These are phyloP conservation scores for Smutsia gigantea DNA, from an alignment of 2,797 vertebrate species.

Conservation along the genomic window DNA sequence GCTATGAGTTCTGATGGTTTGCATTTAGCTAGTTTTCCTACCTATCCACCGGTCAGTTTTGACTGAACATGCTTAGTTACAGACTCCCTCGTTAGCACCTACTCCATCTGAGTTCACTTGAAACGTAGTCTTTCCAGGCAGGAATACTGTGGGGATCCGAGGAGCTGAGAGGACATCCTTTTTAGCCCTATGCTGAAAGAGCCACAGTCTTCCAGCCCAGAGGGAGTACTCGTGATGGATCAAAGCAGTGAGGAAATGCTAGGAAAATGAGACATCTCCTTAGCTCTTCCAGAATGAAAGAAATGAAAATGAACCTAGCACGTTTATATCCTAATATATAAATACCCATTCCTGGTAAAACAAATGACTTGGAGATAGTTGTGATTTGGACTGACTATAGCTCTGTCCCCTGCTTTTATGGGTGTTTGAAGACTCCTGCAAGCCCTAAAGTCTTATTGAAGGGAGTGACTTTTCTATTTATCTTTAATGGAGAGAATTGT, in stretches of 20 bases:
- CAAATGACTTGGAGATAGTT: neutral
- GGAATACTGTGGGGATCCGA: neutral
- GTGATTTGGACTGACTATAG: neutral
- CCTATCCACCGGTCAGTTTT: neutral
- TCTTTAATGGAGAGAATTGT: neutral
- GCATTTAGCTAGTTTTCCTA: neutral
- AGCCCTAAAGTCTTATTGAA: neutral
- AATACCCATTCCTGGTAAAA: neutral
- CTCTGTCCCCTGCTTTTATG: neutral
- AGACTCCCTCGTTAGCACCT: neutral
- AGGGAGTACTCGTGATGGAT: neutral
- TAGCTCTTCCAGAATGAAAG: neutral
- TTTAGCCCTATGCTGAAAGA: neutral
- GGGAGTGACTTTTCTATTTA: neutral
- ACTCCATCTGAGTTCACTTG: neutral
- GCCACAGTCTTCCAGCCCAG: neutral
- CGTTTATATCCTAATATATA: neutral
- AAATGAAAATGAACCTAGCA: neutral
- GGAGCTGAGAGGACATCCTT: neutral
- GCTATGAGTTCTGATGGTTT: neutral
- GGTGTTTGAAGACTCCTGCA: neutral
- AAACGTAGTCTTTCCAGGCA: neutral
- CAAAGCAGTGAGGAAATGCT: neutral
- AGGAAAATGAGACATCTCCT: neutral
- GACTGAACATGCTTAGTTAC: neutral